Percentiles rank a stretch among this genome's conserved stretches.
Evolutionary conservation across 2,888 invertebrate genomes (phyloP).

Genomic region (Nineta flava): DNA sequence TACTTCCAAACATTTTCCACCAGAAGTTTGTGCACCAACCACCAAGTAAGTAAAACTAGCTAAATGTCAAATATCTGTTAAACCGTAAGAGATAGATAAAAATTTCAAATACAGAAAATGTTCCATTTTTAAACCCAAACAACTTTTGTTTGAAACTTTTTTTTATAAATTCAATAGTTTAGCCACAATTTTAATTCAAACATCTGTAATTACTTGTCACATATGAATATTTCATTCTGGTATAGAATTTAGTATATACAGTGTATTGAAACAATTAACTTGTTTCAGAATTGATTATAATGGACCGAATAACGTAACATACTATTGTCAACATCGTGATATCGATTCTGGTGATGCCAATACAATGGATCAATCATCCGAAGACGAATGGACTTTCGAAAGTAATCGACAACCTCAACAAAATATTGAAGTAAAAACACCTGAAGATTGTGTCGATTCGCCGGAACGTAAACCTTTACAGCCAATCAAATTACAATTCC

Average conservation of each 20-base stretch:
- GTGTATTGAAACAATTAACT: not conserved
- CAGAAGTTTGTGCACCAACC: not conserved
- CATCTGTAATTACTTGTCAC: no score
- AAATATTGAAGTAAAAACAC: conserved; percentile 11
- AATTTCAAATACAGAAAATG: no score
- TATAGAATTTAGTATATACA: not conserved
- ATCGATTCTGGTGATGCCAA: conserved; percentile 49
- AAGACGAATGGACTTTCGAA: conserved; percentile 56
- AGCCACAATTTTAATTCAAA: no score
- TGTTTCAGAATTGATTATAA: conserved; percentile 48
- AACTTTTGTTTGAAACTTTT: no score
- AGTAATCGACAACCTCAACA: conserved; percentile 19
- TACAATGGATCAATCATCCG: conserved; percentile 39
- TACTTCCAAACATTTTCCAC: not conserved
- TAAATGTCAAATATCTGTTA: no score
- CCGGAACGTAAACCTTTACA: conserved; percentile 15
- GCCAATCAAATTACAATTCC: conserved; percentile 10
- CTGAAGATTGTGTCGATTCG: conserved; percentile 10
- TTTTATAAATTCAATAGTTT: not conserved
- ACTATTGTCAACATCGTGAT: conserved; percentile 74
- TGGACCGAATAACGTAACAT: conserved; percentile 68
- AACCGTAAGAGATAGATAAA: no score
- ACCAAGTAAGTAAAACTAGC: conserved; percentile 3
- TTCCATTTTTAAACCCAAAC: no score
- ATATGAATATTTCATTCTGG: no score